phyloP scores from a whole-genome alignment of 2,113 vertebrate species.

The Scytalopus superciliaris region DNA sequence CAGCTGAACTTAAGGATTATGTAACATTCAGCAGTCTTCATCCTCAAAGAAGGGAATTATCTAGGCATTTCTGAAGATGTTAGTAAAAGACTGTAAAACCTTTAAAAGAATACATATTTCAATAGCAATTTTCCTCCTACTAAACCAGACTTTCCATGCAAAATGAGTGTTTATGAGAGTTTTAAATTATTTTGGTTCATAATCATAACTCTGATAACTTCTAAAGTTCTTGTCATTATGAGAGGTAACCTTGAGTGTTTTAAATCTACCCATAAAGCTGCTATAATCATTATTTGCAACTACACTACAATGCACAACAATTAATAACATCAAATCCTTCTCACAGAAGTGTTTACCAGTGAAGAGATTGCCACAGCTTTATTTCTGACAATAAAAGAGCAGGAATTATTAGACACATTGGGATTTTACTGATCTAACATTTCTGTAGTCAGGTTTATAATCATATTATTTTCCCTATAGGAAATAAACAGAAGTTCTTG shows the following conservation, averaged over 20 bases:
- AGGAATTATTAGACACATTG: neutral
- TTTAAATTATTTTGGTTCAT: neutral
- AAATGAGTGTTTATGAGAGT: neutral
- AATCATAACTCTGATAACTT: neutral
- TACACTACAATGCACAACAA: neutral
- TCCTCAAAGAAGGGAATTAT: neutral
- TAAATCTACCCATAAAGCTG: neutral
- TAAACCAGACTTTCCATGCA: neutral
- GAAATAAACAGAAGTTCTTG: neutral
- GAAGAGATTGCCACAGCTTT: neutral
- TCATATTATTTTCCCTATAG: neutral
- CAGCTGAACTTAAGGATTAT: neutral
- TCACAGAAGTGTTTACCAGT: neutral
- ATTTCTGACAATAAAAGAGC: neutral
- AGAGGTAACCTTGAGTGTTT: neutral
- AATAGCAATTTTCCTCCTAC: neutral
- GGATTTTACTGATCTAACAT: neutral
- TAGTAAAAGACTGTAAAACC: neutral
- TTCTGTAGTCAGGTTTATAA: neutral
- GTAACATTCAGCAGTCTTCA: neutral
- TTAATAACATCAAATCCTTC: constrained; percentile 20
- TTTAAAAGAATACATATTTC: neutral
- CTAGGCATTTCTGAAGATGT: neutral
- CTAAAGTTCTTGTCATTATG: neutral
- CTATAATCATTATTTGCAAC: neutral